These are phyloP conservation scores for Agonopterix alstromeriana DNA, from an alignment of 2,888 invertebrate genomes.

Conservation along the genomic window DNA sequence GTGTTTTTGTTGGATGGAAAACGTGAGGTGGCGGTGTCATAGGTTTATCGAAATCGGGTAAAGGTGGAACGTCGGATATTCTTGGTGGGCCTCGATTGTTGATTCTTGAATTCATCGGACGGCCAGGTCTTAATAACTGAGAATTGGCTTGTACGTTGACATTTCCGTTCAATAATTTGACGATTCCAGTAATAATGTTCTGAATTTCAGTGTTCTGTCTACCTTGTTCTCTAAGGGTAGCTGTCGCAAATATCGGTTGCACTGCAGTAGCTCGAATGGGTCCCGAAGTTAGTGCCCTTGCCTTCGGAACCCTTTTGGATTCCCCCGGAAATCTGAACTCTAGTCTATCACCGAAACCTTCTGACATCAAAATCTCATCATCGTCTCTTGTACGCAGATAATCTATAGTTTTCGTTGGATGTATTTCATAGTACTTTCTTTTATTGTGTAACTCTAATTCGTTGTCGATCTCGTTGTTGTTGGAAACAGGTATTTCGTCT, in stretches of 20 bases:
- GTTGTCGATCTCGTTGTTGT: conserved; percentile 78
- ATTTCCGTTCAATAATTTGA: conserved; percentile 91
- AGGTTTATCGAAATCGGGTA: conserved; percentile 80
- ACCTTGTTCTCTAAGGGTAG: conserved; percentile 58
- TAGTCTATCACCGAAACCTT: conserved; percentile 59
- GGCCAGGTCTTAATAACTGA: conserved; percentile 76
- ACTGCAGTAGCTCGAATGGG: conserved; percentile 78
- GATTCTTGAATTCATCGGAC: conserved; percentile 86
- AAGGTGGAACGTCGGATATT: conserved; percentile 84
- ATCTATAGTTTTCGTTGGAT: conserved; percentile 73
- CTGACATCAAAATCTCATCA: conserved; percentile 53
- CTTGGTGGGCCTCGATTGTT: conserved; percentile 94
- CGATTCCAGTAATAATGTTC: conserved; percentile 93
- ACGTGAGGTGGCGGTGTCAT: conserved; percentile 62
- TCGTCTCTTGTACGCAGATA: conserved; percentile 46
- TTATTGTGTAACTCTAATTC: conserved; percentile 70
- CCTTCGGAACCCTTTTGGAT: conserved; percentile 85
- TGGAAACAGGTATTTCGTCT: conserved; percentile 67
- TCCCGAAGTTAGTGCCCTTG: conserved; percentile 80
- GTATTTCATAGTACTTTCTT: conserved; percentile 70
- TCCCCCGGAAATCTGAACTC: conserved; percentile 82
- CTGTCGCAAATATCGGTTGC: conserved; percentile 74
- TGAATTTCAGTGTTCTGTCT: conserved; percentile 83
- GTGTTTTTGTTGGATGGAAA: conserved; percentile 67
- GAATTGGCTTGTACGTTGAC: conserved; percentile 90